These are phyloP conservation scores for Panagrolaimus sp. DNA, from an alignment of 1,140 invertebrate genomes.

Conservation along the genomic window DNA sequence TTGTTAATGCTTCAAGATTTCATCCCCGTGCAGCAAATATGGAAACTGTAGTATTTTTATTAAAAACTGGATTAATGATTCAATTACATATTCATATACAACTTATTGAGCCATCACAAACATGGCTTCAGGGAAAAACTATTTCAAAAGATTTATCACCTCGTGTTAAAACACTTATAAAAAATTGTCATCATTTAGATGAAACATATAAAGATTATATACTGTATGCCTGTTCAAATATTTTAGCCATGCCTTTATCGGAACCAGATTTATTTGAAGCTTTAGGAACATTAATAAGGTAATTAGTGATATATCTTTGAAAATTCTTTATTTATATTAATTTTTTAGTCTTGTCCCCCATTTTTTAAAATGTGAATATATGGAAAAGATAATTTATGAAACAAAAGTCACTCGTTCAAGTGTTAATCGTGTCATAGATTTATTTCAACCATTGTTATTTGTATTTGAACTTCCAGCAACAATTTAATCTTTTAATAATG, in stretches of 20 bases:
- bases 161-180: background rate
- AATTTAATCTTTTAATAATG: background rate
- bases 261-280: background rate
- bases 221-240: background rate
- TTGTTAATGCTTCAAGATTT: constrained; percentile 8
- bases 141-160: background rate
- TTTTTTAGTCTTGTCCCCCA: background rate
- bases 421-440: background rate
- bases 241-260: background rate
- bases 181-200: background rate
- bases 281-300: background rate
- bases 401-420: background rate
- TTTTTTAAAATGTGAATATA: background rate
- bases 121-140: background rate
- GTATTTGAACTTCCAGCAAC: background rate
- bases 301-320: background rate
- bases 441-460: background rate
- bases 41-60: background rate
- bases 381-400: constrained; percentile 9
- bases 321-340: background rate
- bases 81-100: background rate
- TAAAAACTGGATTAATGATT: constrained; percentile 1
- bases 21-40: constrained; percentile 2
- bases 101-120: background rate
- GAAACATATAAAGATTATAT: background rate